These are phyloP conservation scores for Clostera curtula DNA, from an alignment of 2,888 invertebrate genomes.

Conservation along the genomic window DNA sequence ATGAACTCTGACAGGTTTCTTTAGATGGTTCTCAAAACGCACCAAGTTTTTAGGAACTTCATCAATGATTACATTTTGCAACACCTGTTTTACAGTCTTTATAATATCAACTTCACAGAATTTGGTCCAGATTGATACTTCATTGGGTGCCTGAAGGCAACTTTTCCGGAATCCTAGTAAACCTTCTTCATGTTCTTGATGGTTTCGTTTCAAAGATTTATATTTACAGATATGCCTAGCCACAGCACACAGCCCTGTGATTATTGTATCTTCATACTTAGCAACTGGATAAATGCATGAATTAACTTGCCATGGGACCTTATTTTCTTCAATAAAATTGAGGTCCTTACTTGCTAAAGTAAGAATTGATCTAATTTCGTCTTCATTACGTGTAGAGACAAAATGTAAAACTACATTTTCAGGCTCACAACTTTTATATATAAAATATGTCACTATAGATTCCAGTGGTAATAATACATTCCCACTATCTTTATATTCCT, in stretches of 20 bases:
- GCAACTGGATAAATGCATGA: conserved; percentile 79
- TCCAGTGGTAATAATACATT: conserved; percentile 65
- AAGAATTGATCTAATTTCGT: conserved; percentile 20
- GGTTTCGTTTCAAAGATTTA: conserved; percentile 19
- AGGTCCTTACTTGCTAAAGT: conserved; percentile 41
- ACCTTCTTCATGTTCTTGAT: conserved; percentile 53
- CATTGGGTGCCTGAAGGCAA: conserved; percentile 88
- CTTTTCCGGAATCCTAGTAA: conserved; percentile 87
- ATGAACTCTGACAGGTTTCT: conserved; percentile 87
- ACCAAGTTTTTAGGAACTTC: conserved; percentile 80
- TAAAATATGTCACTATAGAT: conserved; percentile 77
- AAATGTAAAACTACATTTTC: conserved; percentile 53
- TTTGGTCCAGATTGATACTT: conserved; percentile 91
- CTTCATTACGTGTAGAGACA: conserved; percentile 36
- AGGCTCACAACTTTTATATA: conserved; percentile 75
- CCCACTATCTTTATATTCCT: conserved; percentile 24
- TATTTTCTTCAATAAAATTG: conserved; percentile 33
- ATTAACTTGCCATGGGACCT: conserved; percentile 64
- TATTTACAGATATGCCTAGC: conserved; percentile 52
- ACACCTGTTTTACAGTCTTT: conserved; percentile 67
- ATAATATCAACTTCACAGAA: conserved; percentile 92
- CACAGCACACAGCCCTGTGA: conserved; percentile 87
- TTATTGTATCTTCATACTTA: conserved; percentile 74
- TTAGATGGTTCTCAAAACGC: conserved; percentile 89
- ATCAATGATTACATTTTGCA: conserved; percentile 24